Base-by-base conservation (phyloP, 2,797 vertebrate genomes). In the Discoglossus pictus region DNA sequence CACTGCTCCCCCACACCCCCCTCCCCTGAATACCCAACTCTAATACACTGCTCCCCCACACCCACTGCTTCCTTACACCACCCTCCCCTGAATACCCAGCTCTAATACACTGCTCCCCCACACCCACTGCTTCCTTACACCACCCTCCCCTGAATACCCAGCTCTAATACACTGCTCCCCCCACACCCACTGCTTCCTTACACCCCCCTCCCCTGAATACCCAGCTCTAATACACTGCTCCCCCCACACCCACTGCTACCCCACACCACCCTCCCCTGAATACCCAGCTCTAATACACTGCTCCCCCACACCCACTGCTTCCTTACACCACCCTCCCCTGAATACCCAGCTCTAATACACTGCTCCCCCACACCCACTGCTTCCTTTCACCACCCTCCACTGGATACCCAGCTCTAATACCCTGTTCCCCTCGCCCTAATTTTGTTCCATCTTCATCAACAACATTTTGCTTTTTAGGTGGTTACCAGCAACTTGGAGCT, bases 401-500 rank as follows among this genome's bases (percentile, higher is more conserved):
- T 3, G 13, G 25, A 34, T 27, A 34, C n/a, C 4, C 40, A 43
- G 40, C 40, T 10, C n/a, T 17, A 4, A 1, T 25, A 7, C 13
- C 10, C 2, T 5, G 1, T 7, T 8, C 2, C 11, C 17, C 15
- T 6, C 27, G 25, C 50, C 9, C 11, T n/a, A n/a, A n/a, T n/a
- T n/a, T n/a, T 7, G 7, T 6, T 16, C 1, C 23, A 27, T 7
- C 25, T 6, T 51, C 6, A 13, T 6, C 13, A n/a, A 7, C 6
- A 1, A 3, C 6, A 12, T 48, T 46, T 20, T 15, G 2, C 21
- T 21, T 48, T 23, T 1, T 13, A 65, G 62, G 40, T 23, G 62
- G 40, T 18, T 65, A 65, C 6, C 62, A 55, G 51, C 40, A 55
- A 9, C 51, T 25, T 8, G 18, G 43, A 46, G n/a, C 13, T 11